Evolutionary conservation across 23 tunicate species (phyloP).

Genomic region (Aplidium turbinatum): DNA sequence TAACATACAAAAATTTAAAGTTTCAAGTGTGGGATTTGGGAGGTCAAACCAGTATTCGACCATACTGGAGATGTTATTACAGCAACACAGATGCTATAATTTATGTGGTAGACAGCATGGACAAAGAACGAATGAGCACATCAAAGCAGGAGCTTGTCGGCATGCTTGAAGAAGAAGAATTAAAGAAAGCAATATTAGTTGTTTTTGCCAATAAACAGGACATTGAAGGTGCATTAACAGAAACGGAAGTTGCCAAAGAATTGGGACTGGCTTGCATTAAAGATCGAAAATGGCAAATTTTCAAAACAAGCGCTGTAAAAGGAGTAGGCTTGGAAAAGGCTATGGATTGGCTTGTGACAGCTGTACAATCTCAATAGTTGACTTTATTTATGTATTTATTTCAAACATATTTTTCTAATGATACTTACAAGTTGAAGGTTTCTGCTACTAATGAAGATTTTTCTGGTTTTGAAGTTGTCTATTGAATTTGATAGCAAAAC

Average conservation of each 20-base stretch:
- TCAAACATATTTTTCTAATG: too few relatives aligned
- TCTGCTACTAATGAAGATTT: too few relatives aligned
- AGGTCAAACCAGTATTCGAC: slow-evolving; percentile 97
- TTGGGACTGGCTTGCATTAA: slow-evolving; percentile 77
- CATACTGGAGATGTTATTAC: slow-evolving; percentile 99
- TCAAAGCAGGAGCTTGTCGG: slow-evolving; percentile 93
- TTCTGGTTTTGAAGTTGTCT: too few relatives aligned
- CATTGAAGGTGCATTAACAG: slow-evolving; percentile 90
- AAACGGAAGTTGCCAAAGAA: slow-evolving; percentile 95
- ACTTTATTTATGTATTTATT: not conserved
- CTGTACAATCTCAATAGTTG: slow-evolving; percentile 56
- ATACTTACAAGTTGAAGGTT: too few relatives aligned
- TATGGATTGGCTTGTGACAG: slow-evolving; percentile 94
- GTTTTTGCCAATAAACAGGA: slow-evolving; percentile 99
- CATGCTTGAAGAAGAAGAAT: slow-evolving; percentile 99
- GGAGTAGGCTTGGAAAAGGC: slow-evolving; percentile 85
- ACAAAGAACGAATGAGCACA: slow-evolving; percentile 89
- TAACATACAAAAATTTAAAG: slow-evolving; percentile 91
- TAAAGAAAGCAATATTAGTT: slow-evolving; percentile 85
- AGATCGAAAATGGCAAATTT: slow-evolving; percentile 96
- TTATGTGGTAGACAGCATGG: slow-evolving; percentile 98
- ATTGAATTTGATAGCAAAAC: too few relatives aligned
- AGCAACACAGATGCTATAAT: slow-evolving; percentile 99
- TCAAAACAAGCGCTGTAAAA: slow-evolving; percentile 94
- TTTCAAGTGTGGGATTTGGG: slow-evolving; percentile 99